These are phyloP conservation scores for Telmatherina bonti DNA, from an alignment of 2,797 vertebrate genomes.

Conservation along the genomic window DNA sequence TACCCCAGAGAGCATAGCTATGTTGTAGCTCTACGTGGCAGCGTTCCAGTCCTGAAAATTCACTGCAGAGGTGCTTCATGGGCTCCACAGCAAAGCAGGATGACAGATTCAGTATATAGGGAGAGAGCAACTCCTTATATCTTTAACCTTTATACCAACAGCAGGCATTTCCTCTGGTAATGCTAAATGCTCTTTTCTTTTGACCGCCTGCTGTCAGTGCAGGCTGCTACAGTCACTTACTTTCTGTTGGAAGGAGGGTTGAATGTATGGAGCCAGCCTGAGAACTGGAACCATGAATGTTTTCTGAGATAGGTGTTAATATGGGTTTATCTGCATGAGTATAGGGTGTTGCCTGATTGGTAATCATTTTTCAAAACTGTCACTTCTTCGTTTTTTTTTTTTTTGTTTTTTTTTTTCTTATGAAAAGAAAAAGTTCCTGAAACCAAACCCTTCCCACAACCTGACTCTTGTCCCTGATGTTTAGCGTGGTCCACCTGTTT, in stretches of 20 bases:
- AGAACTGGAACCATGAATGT: conserved; percentile 61
- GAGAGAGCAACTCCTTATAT: conserved; percentile 18
- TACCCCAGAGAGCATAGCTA: conserved; percentile 90
- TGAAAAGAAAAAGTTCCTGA: conserved; percentile 17
- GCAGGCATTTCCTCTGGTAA: conserved; percentile 35
- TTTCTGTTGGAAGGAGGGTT: conserved; percentile 19
- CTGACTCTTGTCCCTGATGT: conserved; percentile 32
- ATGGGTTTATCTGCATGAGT: conserved; percentile 16
- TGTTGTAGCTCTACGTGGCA: conserved; percentile 82
- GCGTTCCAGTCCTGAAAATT: conserved; percentile 4
- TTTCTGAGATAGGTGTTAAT: conserved; percentile 39
- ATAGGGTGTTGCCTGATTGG: conserved; percentile 6
- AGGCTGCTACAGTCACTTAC: conserved; percentile 27
- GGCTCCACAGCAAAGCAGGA: conserved; percentile 12
- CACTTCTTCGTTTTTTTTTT: conserved; percentile 14
- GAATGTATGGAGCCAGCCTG: conserved; percentile 54
- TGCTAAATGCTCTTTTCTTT: conserved; percentile 8
- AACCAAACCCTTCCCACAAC: neutral
- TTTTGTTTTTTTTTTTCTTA: no score
- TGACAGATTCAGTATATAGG: conserved; percentile 15
- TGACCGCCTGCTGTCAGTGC: conserved; percentile 6
- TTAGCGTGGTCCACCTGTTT: conserved; percentile 39
- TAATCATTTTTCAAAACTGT: conserved; percentile 10
- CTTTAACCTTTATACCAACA: conserved; percentile 31
- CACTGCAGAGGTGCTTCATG: conserved; percentile 36